phyloP scores from a whole-genome alignment of 2,797 vertebrate genomes.

The Lacerta viridis region DNA sequence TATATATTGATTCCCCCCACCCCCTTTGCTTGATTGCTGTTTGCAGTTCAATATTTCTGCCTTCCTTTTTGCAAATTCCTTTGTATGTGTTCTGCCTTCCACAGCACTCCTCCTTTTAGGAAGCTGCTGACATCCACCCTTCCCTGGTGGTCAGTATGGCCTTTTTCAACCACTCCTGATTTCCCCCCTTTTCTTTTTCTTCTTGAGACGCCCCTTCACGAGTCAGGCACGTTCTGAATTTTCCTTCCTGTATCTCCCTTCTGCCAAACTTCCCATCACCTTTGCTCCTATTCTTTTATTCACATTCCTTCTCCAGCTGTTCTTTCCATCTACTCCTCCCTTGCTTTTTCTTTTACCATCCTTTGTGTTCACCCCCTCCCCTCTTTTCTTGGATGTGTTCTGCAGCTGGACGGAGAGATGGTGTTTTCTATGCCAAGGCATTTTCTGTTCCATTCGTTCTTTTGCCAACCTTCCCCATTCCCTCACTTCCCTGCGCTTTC shows the following conservation, averaged over 20 bases:
- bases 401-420: constrained; percentile 24
- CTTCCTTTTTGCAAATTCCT: background rate
- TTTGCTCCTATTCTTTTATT: background rate
- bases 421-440: constrained; percentile 11
- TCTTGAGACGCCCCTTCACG: no score
- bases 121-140: background rate
- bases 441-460: background rate
- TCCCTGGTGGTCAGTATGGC: background rate
- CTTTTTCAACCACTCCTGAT: background rate
- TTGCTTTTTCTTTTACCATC: constrained; percentile 15
- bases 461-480: constrained; percentile 11
- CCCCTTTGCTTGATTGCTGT: background rate
- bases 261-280: constrained; percentile 12
- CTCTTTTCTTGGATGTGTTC: constrained; percentile 25
- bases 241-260: background rate
- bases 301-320: constrained; percentile 22
- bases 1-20: no score
- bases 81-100: background rate
- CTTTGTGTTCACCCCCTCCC: background rate
- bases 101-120: no score
- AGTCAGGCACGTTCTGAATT: background rate
- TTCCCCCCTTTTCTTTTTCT: background rate
- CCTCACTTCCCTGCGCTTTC: no score
- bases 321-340: background rate
- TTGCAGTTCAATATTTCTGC: background rate